Base-by-base conservation (phyloP, 1,140 invertebrate species). In the Pseudomyrmex cubaensis region DNA sequence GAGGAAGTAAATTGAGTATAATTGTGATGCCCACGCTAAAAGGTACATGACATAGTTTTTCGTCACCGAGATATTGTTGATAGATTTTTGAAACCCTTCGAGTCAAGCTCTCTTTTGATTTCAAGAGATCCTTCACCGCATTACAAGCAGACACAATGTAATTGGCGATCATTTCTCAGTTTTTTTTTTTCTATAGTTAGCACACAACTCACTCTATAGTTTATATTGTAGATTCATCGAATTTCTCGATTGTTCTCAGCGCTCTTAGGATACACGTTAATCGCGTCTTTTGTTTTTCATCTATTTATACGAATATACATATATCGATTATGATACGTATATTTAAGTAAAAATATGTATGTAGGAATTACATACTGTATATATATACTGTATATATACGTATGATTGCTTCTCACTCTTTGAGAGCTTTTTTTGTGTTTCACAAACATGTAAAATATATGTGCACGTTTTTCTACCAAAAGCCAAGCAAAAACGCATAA, bases 321-420 rank as follows among this genome's bases (percentile, higher is more conserved):
- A 35, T 35, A 35, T 35, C 44, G 82, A 66, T 78, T 77, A 62
- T 48, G 44, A 74, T 86, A 74, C 54, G 63, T 74, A 56, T 72
- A 56, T 72, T 83, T 54, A 73, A 15, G 48, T 84, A 84, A 82
- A 82, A 74, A 84, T 84, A 70, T 72, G 61, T 57, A 35, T 50
- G 22, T 48, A 82, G 50, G 82, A 69, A 75, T 87, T 70, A 82
- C 35, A 13, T 78, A 80, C 44, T 56, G 44, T 72, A 63, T 52
- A 64, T 77, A 59, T n/a, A n/a, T n/a, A n/a, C n/a, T n/a, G n/a
- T n/a, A 70, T 22, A 20, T 25, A 8, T 56, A 46, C 46, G 46
- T 63, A 63, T 15, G n/a, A 63, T n/a, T 72, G 50, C 50, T 35
- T 35, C 50, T 13, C 13, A 52, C 50, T 52, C 50, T 13, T 10